These are phyloP conservation scores for Rhadinocentrus ornatus DNA, from an alignment of 2,797 vertebrate genomes.

Conservation along the genomic window DNA sequence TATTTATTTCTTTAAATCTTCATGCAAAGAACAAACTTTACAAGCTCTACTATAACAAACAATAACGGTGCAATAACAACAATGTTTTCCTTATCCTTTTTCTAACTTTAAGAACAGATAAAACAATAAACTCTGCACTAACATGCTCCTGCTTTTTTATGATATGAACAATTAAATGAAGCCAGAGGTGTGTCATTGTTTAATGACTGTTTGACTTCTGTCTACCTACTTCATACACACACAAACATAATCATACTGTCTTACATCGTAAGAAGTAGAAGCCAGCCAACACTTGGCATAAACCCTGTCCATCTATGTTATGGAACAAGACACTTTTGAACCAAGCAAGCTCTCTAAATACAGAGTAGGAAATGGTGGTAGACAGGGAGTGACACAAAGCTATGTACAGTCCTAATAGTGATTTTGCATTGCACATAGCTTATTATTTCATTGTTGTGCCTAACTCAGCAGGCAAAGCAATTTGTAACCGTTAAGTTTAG, in stretches of 20 bases:
- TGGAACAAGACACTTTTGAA: conserved; percentile 50
- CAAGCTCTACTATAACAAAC: background rate
- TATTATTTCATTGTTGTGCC: conserved; percentile 5
- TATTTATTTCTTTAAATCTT: conserved; percentile 50
- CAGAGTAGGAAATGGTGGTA: conserved; percentile 23
- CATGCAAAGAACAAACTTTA: conserved; percentile 37
- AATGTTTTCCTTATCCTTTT: background rate
- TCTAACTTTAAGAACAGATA: conserved; percentile 1
- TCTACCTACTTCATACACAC: background rate
- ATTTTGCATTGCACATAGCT: conserved; percentile 17
- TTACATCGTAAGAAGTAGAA: conserved; percentile 60
- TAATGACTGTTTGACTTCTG: conserved; percentile 1
- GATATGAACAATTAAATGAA: conserved; percentile 19
- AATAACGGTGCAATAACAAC: background rate
- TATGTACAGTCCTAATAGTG: conserved; percentile 2
- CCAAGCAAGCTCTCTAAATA: conserved; percentile 51
- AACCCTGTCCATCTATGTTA: conserved; percentile 42
- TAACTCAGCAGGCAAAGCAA: conserved; percentile 11
- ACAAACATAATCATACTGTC: conserved; percentile 42
- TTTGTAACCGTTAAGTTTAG: conserved; percentile 13
- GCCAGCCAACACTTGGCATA: conserved; percentile 38
- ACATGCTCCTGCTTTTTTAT: background rate
- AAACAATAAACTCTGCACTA: background rate
- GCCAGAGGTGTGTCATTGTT: conserved; percentile 2
- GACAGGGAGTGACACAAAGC: conserved; percentile 7